A percentile compares a stretch with the other conserved stretches of the same genome.
These are phyloP conservation scores for Sylvia borin DNA, from an alignment of 2,797 vertebrate genomes.

Conservation along the genomic window DNA sequence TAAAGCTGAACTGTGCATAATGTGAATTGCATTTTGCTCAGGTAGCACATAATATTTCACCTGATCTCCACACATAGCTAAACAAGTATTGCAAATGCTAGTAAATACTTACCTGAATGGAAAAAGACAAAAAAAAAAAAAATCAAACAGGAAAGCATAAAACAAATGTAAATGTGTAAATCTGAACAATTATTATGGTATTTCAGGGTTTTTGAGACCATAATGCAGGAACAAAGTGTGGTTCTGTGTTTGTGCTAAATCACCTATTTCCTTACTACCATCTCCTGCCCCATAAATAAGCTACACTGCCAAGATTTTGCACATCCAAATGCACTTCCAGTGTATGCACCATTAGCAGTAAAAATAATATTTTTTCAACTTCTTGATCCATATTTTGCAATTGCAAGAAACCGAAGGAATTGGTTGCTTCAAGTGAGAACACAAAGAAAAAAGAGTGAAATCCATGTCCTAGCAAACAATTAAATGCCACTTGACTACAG, in stretches of 20 bases:
- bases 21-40: neutral
- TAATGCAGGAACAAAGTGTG: neutral
- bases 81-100: neutral
- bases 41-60: neutral
- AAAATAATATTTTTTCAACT: neutral
- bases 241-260: neutral
- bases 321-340: neutral
- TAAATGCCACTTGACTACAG: neutral
- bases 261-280: neutral
- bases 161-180: neutral
- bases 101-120: neutral
- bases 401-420: neutral
- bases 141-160: neutral
- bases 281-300: neutral
- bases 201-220: neutral
- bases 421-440: neutral
- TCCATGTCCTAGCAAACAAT: neutral
- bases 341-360: neutral
- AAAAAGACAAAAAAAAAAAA: neutral
- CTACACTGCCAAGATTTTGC: neutral
- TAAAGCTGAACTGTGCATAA: neutral
- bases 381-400: neutral
- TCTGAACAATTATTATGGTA: neutral
- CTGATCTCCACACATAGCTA: neutral
- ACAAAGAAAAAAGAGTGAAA: neutral